Base-by-base conservation (phyloP, 2,888 invertebrate genomes). In the Perdita meconis region DNA sequence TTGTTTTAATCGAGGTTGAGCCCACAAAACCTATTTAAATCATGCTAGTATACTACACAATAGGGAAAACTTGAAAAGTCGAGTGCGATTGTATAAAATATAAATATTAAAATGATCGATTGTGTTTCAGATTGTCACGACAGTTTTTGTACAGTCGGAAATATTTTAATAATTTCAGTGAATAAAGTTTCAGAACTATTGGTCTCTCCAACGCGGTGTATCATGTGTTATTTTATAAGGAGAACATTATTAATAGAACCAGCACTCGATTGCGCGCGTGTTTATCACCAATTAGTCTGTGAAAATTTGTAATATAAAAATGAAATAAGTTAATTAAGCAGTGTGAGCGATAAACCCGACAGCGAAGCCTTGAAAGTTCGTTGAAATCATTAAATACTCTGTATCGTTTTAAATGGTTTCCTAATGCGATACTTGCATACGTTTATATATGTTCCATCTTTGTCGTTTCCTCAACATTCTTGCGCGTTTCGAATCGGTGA, bases 181-280 rank as follows among this genome's bases (percentile, higher is more conserved):
- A 30, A n/a, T n/a, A 13, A 36, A 36, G 36, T 40, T 55, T 10
- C 19, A 22, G 38, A 38, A 55, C 68, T 68, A 36, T 65, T 72
- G 68, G 78, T 61, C 68, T 70, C 68, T 78, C 57, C 38, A 36
- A 42, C 5, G 51, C 56, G 56, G 36, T 38, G 13, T 42, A 55
- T 64, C 40, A 36, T 24, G 19, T 34, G 38, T 26, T 13, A 55
- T 26, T 56, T 30, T 47, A 3, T n/a, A n/a, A n/a, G n/a, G n/a
- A 22, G 13, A 6, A 30, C 55, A 74, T 22, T 55, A 40, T 36
- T 64, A 24, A 47, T 59, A 63, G 36, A 42, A 42, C 16, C 24
- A 66, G 65, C 55, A 61, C 50, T 47, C 30, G 34, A 56, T 38
- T 24, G 38, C 44, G 59, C 64, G 53, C 69, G 66, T 53, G 51